These are phyloP conservation scores for Myripristis jacobus DNA, from an alignment of 2,797 vertebrate species.

Conservation along the genomic window DNA sequence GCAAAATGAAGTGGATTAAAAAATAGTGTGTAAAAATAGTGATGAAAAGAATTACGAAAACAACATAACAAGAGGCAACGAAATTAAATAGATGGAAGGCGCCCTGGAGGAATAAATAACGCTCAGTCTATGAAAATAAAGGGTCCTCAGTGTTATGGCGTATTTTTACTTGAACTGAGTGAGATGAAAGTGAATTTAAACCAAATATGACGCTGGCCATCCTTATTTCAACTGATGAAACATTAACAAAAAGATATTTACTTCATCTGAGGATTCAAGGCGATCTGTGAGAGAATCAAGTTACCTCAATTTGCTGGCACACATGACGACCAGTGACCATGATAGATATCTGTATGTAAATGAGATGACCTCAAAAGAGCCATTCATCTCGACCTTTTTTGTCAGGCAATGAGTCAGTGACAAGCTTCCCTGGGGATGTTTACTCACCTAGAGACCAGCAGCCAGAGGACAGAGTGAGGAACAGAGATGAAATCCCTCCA, in stretches of 20 bases:
- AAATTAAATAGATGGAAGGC: not conserved
- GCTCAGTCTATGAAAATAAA: not conserved
- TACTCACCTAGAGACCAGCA: slow-evolving; percentile 52
- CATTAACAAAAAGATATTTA: slow-evolving; percentile 37
- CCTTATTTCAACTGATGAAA: slow-evolving; percentile 43
- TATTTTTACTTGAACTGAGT: slow-evolving; percentile 37
- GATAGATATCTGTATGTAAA: slow-evolving; percentile 23
- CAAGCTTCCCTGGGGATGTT: slow-evolving; percentile 27
- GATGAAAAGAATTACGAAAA: too few relatives aligned
- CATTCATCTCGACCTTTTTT: slow-evolving; percentile 41
- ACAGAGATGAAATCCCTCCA: slow-evolving; percentile 5
- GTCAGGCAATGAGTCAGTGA: slow-evolving; percentile 23
- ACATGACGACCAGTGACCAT: not conserved
- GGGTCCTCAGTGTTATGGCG: not conserved
- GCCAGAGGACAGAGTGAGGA: slow-evolving; percentile 26
- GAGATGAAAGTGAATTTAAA: slow-evolving; percentile 37
- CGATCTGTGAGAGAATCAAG: slow-evolving; percentile 1
- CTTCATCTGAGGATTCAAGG: slow-evolving; percentile 8
- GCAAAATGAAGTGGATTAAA: too few relatives aligned
- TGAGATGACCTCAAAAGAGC: slow-evolving; percentile 34
- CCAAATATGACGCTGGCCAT: slow-evolving; percentile 36
- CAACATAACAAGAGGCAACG: too few relatives aligned
- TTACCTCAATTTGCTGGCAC: not conserved
- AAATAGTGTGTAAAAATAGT: too few relatives aligned
- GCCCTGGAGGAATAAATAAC: not conserved